Evolutionary conservation across 1,140 invertebrate species (phyloP).

Genomic region (Drosophila arawakana): DNA sequence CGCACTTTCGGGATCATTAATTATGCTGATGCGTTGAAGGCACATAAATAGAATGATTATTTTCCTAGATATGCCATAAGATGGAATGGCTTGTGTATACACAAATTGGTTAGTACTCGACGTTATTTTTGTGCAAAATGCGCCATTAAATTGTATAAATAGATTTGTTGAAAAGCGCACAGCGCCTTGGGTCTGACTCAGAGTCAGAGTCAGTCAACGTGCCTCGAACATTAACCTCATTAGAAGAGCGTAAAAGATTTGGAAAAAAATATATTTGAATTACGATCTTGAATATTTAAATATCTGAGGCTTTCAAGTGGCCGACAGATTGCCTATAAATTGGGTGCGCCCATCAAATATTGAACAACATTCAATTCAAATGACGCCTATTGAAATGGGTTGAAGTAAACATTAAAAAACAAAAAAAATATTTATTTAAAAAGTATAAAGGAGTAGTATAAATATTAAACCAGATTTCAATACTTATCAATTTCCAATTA

Average conservation of each 20-base stretch:
- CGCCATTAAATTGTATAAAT: constrained; percentile 79
- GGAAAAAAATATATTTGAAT: constrained; percentile 25
- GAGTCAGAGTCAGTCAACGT: constrained; percentile 72
- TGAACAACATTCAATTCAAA: constrained; percentile 20
- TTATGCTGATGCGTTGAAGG: constrained; percentile 45
- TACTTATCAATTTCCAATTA: not conserved
- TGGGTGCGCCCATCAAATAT: constrained; percentile 24
- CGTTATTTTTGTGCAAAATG: constrained; percentile 81
- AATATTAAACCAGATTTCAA: not conserved
- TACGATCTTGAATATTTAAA: constrained; percentile 31
- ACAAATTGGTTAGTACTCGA: constrained; percentile 65
- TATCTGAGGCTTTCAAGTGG: constrained; percentile 36
- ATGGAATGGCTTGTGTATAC: constrained; percentile 6
- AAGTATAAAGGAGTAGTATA: not conserved
- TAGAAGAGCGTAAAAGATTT: constrained; percentile 69
- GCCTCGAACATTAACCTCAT: constrained; percentile 81
- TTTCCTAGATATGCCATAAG: not conserved
- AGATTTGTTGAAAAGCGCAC: constrained; percentile 72
- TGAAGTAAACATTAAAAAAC: not conserved
- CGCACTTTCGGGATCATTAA: constrained; percentile 36
- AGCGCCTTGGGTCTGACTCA: constrained; percentile 37
- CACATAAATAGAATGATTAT: constrained; percentile 52
- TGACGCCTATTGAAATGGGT: constrained; percentile 5
- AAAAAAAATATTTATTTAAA: not conserved
- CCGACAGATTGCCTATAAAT: constrained; percentile 41